phyloP scores from a whole-genome alignment of 2,113 vertebrate species.

The Erpornis zantholeuca region DNA sequence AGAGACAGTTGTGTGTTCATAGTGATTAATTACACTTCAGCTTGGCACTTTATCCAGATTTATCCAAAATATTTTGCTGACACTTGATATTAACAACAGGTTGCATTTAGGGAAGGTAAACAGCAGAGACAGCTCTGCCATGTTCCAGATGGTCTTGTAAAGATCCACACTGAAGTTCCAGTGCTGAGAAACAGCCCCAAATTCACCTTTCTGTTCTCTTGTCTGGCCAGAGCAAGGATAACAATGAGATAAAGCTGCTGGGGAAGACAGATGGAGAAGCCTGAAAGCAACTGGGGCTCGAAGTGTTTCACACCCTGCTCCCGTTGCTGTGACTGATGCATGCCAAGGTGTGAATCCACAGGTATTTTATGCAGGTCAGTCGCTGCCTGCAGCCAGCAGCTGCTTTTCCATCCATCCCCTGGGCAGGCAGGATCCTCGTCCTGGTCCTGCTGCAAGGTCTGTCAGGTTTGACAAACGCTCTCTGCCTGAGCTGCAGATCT shows the following conservation, averaged over 20 bases:
- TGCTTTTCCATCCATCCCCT: not conserved
- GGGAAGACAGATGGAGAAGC: not conserved
- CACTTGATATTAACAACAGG: not conserved
- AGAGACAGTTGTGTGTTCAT: not conserved
- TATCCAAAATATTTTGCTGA: not conserved
- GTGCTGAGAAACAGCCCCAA: not conserved
- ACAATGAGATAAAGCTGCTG: not conserved
- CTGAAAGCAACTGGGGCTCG: not conserved
- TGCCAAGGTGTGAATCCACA: not conserved
- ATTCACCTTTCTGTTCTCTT: not conserved
- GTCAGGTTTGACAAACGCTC: not conserved
- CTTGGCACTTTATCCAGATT: not conserved
- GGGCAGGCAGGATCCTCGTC: not conserved
- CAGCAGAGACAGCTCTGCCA: not conserved
- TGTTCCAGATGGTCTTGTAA: not conserved
- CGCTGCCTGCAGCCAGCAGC: not conserved
- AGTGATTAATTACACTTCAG: not conserved
- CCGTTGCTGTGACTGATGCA: rapidly evolving
- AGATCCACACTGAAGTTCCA: not conserved
- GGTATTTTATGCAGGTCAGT: not conserved
- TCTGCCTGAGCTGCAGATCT: not conserved
- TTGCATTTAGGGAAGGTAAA: not conserved
- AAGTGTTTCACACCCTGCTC: not conserved
- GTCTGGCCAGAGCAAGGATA: not conserved
- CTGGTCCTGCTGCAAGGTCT: not conserved